phyloP scores from a whole-genome alignment of 1,140 invertebrate genomes.

The Papilio aristodemus region DNA sequence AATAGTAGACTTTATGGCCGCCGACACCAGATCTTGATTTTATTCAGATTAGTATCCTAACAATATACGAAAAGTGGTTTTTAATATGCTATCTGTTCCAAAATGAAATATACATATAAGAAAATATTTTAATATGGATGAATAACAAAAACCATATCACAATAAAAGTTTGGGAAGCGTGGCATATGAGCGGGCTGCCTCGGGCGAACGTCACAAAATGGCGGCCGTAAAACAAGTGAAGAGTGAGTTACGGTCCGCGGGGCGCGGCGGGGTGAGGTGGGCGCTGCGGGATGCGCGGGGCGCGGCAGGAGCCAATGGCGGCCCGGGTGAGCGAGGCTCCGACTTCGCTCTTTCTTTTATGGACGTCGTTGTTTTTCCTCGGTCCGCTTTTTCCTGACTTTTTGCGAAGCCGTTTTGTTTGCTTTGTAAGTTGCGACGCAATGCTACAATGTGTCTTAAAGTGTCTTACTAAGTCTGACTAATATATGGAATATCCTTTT shows the following conservation, averaged over 20 bases:
- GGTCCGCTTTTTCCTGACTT: slow-evolving; percentile 77
- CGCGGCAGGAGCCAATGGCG: slow-evolving; percentile 62
- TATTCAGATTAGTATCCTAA: too few relatives aligned
- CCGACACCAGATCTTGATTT: too few relatives aligned
- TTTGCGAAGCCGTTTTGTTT: slow-evolving; percentile 78
- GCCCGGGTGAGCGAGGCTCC: slow-evolving; percentile 67
- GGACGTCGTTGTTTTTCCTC: slow-evolving; percentile 73
- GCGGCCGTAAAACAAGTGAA: slow-evolving; percentile 80
- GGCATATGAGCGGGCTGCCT: slow-evolving; percentile 50
- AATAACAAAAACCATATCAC: background rate
- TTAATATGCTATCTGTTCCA: too few relatives aligned
- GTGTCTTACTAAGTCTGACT: slow-evolving; percentile 55
- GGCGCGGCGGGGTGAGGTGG: slow-evolving; percentile 43
- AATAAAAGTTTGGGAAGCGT: slow-evolving; percentile 7
- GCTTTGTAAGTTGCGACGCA: slow-evolving; percentile 62
- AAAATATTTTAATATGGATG: too few relatives aligned
- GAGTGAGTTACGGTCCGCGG: slow-evolving; percentile 74
- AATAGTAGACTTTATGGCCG: too few relatives aligned
- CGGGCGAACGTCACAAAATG: slow-evolving; percentile 78
- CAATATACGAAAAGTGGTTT: too few relatives aligned
- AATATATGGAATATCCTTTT: slow-evolving; percentile 46
- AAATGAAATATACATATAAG: background rate
- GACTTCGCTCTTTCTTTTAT: slow-evolving; percentile 79
- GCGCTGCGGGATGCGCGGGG: slow-evolving; percentile 38
- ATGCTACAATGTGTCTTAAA: slow-evolving; percentile 71